phyloP scores from a whole-genome alignment of 2,888 invertebrate species.

The Cheilosia soror region DNA sequence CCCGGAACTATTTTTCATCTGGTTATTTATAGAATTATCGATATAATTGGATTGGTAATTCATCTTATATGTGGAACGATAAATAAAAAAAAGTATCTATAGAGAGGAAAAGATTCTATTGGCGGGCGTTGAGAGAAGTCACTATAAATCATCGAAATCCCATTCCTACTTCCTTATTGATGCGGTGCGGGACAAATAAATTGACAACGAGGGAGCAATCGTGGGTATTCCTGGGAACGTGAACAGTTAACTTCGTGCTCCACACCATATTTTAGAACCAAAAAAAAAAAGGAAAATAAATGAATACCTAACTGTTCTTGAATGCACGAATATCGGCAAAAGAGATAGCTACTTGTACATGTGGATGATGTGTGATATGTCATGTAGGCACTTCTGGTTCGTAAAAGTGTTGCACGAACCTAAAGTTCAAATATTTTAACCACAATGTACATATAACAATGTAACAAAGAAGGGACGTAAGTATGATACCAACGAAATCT shows the following conservation, averaged over 20 bases:
- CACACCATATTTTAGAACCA: not conserved
- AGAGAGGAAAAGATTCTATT: not conserved
- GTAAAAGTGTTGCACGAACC: not conserved
- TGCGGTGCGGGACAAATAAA: not conserved
- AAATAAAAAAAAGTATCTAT: not conserved
- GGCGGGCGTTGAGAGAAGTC: not conserved
- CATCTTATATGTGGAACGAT: not conserved
- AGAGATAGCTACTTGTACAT: not conserved
- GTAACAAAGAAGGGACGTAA: too few relatives aligned
- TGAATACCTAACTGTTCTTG: conserved; percentile 17
- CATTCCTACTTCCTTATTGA: not conserved
- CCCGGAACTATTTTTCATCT: conserved; percentile 23
- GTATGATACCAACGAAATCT: too few relatives aligned
- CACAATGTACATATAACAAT: too few relatives aligned
- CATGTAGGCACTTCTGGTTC: not conserved
- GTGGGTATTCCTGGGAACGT: not conserved
- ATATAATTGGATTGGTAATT: not conserved
- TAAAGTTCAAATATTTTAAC: not conserved
- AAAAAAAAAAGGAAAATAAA: not conserved
- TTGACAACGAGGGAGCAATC: not conserved
- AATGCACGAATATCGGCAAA: conserved; percentile 3
- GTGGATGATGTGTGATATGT: conserved; percentile 3
- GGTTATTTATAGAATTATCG: not conserved
- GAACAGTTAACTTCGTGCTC: conserved; percentile 2
- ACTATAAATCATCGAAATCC: conserved; percentile 6